Conservation (phyloP, 2,113 vertebrate species). For the Syrmaticus mikado region DNA sequence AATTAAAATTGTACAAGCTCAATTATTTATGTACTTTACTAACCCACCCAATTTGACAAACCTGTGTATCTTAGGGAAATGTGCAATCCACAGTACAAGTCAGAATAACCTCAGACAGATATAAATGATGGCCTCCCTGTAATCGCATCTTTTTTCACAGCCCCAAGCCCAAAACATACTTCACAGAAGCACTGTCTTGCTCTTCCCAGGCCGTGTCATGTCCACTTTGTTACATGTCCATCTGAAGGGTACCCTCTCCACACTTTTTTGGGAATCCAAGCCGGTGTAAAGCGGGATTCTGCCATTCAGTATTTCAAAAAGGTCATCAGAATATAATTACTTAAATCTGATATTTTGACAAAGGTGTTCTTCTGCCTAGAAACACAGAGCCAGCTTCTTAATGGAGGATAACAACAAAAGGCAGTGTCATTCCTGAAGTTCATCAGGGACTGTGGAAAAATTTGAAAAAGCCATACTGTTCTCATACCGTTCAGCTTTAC, state of each 20-base stretch:
- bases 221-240: not conserved
- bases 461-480: conserved; percentile 25
- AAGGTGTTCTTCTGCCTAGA: not conserved
- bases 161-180: not conserved
- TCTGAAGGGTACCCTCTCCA: not conserved
- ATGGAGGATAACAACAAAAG: not conserved
- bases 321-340: not conserved
- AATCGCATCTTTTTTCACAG: not conserved
- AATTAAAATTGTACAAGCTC: not conserved
- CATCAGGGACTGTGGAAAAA: conserved; percentile 14
- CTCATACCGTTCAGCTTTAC: not conserved
- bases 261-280: not conserved
- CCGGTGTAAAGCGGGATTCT: not conserved
- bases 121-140: not conserved
- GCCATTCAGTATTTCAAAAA: not conserved
- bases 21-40: not conserved
- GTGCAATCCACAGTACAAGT: not conserved
- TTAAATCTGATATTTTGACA: not conserved
- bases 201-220: not conserved
- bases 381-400: not conserved
- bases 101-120: not conserved
- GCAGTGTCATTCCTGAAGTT: conserved; percentile 4
- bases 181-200: not conserved
- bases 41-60: not conserved
- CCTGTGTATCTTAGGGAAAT: not conserved